Evolutionary conservation across 2,797 vertebrate genomes (phyloP).

Genomic region (Argya squamiceps): DNA sequence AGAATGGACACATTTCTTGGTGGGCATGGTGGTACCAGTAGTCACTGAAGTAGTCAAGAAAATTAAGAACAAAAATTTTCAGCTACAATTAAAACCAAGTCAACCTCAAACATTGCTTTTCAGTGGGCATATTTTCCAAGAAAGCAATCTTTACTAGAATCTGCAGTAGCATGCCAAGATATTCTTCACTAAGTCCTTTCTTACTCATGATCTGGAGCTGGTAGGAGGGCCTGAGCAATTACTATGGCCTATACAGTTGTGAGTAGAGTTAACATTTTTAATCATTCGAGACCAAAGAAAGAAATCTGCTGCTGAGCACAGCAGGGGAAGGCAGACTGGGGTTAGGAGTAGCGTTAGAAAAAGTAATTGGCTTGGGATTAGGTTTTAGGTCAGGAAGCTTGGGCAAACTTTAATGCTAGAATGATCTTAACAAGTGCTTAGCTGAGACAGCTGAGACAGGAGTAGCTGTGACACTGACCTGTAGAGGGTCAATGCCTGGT

Average conservation of each 20-base stretch:
- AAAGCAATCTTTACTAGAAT: neutral
- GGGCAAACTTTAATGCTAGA: conserved; percentile 25
- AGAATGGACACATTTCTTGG: neutral
- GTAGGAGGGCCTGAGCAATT: neutral
- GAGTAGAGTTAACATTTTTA: neutral
- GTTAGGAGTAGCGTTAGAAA: neutral
- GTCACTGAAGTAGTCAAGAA: neutral
- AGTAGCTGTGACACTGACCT: neutral
- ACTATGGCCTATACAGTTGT: neutral
- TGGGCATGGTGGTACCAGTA: neutral
- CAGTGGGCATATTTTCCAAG: neutral
- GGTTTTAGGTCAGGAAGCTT: conserved; percentile 27
- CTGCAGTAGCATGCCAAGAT: neutral
- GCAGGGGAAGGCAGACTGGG: conserved; percentile 12
- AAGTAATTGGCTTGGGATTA: conserved; percentile 46
- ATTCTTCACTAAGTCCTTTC: neutral
- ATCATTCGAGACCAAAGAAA: neutral
- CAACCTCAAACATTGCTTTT: neutral
- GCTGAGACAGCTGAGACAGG: neutral
- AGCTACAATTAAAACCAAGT: neutral
- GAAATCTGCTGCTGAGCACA: conserved; percentile 9
- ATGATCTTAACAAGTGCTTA: conserved; percentile 11
- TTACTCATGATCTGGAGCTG: neutral
- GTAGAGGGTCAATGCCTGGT: neutral
- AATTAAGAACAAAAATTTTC: neutral